phyloP scores from a whole-genome alignment of 2,797 vertebrate species.

The Diceros bicornis region DNA sequence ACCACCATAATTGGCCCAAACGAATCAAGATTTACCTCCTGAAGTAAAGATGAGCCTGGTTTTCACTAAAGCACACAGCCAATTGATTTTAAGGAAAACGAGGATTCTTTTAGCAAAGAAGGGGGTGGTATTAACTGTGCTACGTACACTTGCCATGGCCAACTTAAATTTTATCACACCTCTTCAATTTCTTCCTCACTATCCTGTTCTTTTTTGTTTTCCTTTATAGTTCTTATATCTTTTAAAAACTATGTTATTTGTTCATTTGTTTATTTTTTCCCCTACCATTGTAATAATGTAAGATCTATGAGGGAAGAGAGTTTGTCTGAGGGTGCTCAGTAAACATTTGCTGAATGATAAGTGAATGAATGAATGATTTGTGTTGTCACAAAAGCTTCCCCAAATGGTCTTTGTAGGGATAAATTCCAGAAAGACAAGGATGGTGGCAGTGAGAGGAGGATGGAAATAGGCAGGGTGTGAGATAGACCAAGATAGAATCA shows the following conservation, averaged over 20 bases:
- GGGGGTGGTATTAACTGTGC: not conserved
- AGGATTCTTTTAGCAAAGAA: not conserved
- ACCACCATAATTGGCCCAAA: not conserved
- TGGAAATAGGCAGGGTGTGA: not conserved
- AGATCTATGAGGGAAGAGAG: not conserved
- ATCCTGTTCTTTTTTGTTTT: not conserved
- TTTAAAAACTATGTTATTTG: not conserved
- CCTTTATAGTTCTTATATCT: not conserved
- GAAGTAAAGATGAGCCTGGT: not conserved
- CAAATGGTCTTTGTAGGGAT: not conserved
- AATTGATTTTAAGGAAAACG: slow-evolving; percentile 31
- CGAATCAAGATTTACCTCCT: not conserved
- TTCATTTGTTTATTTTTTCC: not conserved
- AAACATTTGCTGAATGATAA: not conserved
- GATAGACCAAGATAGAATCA: not conserved
- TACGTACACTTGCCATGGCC: not conserved
- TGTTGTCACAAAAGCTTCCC: not conserved
- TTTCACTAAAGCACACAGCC: not conserved
- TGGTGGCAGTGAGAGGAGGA: not conserved
- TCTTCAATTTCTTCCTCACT: not conserved
- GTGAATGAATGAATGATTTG: not conserved
- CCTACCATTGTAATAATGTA: not conserved
- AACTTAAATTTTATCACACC: not conserved
- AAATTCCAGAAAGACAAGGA: not conserved
- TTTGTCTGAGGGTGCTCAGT: not conserved